Percentiles rank a stretch among this genome's conserved stretches.
Conservation (phyloP, 2,888 invertebrate genomes). For the Meliscaeva auricollis region DNA sequence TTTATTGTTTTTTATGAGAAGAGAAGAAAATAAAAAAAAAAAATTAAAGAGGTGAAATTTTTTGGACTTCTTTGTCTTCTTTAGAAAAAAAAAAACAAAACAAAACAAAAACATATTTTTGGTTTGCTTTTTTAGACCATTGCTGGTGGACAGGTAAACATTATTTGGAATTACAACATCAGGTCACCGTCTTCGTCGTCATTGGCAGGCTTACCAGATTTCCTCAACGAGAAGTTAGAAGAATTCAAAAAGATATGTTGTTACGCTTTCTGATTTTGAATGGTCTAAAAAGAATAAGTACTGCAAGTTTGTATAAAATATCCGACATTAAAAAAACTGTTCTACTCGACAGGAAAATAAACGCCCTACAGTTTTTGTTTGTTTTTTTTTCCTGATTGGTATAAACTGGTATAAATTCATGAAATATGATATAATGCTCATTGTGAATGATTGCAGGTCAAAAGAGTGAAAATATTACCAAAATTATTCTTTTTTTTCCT, state of each 20-base stretch:
- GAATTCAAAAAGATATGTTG: not conserved
- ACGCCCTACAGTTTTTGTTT: too few species aligned
- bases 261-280: too few species aligned
- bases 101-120: constrained; percentile 21
- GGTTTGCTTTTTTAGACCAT: constrained; percentile 17
- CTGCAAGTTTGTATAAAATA: too few species aligned
- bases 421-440: too few species aligned
- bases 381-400: too few species aligned
- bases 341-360: not conserved
- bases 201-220: not conserved
- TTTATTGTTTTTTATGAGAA: constrained; percentile 69
- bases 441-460: too few species aligned
- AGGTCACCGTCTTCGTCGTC: constrained; percentile 3
- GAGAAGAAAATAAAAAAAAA: constrained; percentile 14
- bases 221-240: not conserved
- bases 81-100: too few species aligned
- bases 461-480: too few species aligned
- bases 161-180: constrained; percentile 63
- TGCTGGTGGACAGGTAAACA: constrained; percentile 54
- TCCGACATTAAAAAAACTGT: not conserved
- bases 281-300: too few species aligned
- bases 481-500: too few species aligned
- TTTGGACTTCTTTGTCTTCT: constrained; percentile 68
- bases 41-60: constrained; percentile 71
- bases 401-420: too few species aligned